phyloP scores from a whole-genome alignment of 2,888 invertebrate genomes.

The Philaethria dido region DNA sequence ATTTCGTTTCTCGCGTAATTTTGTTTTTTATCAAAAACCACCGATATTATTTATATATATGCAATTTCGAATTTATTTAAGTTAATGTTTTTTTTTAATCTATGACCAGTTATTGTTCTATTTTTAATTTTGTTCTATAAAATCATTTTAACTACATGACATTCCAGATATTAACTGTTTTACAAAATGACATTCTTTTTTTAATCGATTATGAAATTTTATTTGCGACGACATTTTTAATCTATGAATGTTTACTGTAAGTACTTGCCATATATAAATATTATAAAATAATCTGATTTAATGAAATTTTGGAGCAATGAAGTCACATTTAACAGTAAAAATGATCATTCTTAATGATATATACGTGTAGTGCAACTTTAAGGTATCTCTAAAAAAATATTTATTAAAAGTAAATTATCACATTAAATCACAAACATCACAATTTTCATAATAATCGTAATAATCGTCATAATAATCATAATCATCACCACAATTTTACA shows the following conservation, averaged over 20 bases:
- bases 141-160: not conserved
- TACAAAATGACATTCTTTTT: not conserved
- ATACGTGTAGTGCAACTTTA: not conserved
- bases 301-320: not conserved
- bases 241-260: not conserved
- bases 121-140: too few species aligned
- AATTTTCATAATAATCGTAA: not conserved
- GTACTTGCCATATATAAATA: slow-evolving; percentile 9
- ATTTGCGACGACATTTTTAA: not conserved
- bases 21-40: slow-evolving; percentile 17
- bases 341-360: not conserved
- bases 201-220: not conserved
- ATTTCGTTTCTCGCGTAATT: not conserved
- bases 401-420: not conserved
- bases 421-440: not conserved
- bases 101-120: too few species aligned
- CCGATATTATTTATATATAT: slow-evolving; percentile 19
- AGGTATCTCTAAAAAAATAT: not conserved
- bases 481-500: not conserved
- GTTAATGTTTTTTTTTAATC: not conserved
- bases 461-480: not conserved
- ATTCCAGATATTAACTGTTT: not conserved
- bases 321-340: not conserved
- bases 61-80: slow-evolving; percentile 23
- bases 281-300: not conserved